Evolutionary conservation across 2,797 vertebrate genomes (phyloP).

Genomic region (Loriculus beryllinus): DNA sequence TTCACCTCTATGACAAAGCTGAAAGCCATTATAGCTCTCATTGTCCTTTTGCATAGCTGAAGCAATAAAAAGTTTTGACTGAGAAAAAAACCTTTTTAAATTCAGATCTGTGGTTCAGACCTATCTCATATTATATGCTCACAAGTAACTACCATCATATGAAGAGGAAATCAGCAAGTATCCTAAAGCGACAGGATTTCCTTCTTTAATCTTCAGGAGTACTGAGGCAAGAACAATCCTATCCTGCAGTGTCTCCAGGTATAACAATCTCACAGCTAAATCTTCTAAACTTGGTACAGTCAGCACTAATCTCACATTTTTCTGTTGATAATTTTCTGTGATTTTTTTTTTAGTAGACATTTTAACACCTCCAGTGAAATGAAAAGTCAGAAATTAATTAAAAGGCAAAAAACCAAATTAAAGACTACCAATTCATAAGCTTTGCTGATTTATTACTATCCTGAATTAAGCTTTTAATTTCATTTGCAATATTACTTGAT

Average conservation of each 20-base stretch:
- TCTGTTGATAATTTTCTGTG: background rate
- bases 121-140: background rate
- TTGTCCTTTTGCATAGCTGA: background rate
- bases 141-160: background rate
- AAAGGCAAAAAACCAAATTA: background rate
- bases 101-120: background rate
- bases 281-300: background rate
- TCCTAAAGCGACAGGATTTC: background rate
- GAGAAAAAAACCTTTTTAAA: background rate
- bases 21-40: background rate
- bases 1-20: background rate
- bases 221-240: background rate
- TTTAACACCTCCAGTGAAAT: background rate
- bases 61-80: background rate
- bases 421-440: background rate
- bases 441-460: background rate
- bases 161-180: background rate
- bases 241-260: background rate
- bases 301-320: background rate
- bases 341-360: background rate
- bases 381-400: background rate
- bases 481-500: background rate
- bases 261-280: background rate
- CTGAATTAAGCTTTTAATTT: background rate
- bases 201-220: background rate